Evolutionary conservation across 2,888 invertebrate species (phyloP).

Genomic region (Drosophila silvestris): DNA sequence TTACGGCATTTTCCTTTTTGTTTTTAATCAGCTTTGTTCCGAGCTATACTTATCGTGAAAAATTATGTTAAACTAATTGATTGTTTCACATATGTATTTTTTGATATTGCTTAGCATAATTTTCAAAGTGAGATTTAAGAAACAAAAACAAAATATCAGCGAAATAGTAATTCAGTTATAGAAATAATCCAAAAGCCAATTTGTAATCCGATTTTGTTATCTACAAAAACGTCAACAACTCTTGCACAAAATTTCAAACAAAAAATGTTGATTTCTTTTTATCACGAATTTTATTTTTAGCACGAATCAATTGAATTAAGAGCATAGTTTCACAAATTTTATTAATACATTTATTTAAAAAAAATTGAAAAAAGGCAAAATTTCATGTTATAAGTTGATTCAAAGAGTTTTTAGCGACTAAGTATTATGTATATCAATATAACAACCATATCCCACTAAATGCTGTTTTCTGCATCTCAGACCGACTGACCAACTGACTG

Average conservation of each 20-base stretch:
- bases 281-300: neutral
- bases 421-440: neutral
- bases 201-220: neutral
- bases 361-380: neutral
- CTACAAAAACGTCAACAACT: too few relatives aligned
- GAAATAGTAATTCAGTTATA: neutral
- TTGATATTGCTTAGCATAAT: too few relatives aligned
- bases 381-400: neutral
- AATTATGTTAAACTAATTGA: neutral
- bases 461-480: neutral
- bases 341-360: neutral
- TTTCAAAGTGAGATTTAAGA: too few relatives aligned
- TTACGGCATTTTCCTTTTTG: neutral
- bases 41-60: neutral
- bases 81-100: neutral
- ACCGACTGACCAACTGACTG: neutral
- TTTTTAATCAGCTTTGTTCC: neutral
- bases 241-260: too few relatives aligned
- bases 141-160: neutral
- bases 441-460: constrained; percentile 17
- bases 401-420: constrained; percentile 3
- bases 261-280: neutral
- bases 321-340: neutral
- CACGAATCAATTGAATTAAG: neutral
- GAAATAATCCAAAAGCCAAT: neutral